Evolutionary conservation across 2,888 invertebrate species (phyloP), one percentile per base, ranked within the genome.

Genomic region (Drosophila demipolita): DNA sequence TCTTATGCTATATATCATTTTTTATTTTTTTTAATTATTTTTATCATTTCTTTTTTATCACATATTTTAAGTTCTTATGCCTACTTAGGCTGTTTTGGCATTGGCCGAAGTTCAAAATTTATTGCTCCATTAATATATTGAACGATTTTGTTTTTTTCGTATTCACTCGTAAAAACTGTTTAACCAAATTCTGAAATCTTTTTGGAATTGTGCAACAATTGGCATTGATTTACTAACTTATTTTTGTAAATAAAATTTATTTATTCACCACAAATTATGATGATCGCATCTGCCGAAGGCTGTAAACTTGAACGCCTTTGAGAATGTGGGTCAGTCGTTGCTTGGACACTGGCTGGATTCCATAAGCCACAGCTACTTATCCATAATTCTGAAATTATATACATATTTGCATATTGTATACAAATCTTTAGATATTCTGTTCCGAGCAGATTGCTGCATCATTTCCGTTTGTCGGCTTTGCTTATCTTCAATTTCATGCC

Each of bases 161-260:
- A 57, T 52, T 68, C 62, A 59, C 15, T 55, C 49, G 26, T 49
- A 50, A 45, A 64, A 62, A 65, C 20, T 57, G 71, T 73, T 82
- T 69, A 69, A 73, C 73, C 72, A 80, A 78, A 75, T 64, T 40
- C 63, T 40, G 61, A 75, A 63, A 68, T 54, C 48, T 50, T 53
- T 52, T 49, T 63, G 69, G 66, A 75, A 77, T 87, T 87, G 88
- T 71, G 87, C 80, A 87, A 87, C 58, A 82, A 73, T 88, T 88
- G 88, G 87, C 87, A 70, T 73, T 66, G 53, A 78, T 70, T 65
- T 70, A 64, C 12, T 45, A 23, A 3, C 23, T 23, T n/a, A 32
- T 52, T 64, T 73, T 73, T 73, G 60, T 74, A 73, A 77, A 80
- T 66, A 67, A 32, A 71, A 69, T 6, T n/a, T 50, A 32, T 45